These are phyloP conservation scores for Lacanobia oleracea DNA, from an alignment of 2,888 invertebrate genomes.

Conservation along the genomic window DNA sequence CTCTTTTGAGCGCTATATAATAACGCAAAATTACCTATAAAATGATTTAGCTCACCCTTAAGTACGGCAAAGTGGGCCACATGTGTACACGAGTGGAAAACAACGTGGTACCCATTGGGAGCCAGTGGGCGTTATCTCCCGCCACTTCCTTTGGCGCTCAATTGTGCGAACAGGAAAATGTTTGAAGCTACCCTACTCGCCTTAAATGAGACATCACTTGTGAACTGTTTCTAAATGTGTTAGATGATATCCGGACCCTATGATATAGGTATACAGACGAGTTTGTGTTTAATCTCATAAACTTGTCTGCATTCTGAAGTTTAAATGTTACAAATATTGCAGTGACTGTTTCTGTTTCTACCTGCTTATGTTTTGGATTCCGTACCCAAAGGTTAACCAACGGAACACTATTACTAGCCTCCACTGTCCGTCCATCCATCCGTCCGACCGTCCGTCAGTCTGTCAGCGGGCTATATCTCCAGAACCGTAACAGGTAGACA, in stretches of 20 bases:
- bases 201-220: constrained; percentile 62
- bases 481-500: no score
- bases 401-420: no score
- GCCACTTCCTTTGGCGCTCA: constrained; percentile 74
- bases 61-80: constrained; percentile 43
- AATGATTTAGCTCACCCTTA: constrained; percentile 38
- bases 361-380: no score
- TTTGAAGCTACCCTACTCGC: constrained; percentile 54
- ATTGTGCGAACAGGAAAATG: constrained; percentile 70
- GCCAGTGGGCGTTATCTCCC: constrained; percentile 67
- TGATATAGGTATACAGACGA: not conserved
- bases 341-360: not conserved
- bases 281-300: not conserved
- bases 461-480: no score
- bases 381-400: no score
- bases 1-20: constrained; percentile 5
- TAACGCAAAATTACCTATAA: constrained; percentile 27
- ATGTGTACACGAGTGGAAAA: constrained; percentile 62
- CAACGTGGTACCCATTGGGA: constrained; percentile 57
- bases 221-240: constrained; percentile 52
- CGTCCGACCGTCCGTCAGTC: no score
- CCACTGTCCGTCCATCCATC: no score
- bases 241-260: constrained; percentile 38
- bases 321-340: not conserved
- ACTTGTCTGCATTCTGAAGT: not conserved